phyloP scores from a whole-genome alignment of 2,888 invertebrate genomes.

The Hybos culiciformis region DNA sequence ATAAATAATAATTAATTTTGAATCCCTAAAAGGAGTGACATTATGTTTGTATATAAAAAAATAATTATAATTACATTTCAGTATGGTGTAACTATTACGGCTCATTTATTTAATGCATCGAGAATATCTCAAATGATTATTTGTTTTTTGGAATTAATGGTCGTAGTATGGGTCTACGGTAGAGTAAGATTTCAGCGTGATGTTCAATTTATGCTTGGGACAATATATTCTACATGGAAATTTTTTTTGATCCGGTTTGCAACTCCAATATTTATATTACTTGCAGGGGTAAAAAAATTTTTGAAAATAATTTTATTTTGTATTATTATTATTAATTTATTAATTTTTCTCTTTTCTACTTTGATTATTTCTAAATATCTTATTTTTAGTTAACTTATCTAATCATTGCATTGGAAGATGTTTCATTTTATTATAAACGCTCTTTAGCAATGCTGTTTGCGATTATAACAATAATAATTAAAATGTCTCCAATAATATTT shows the following conservation, averaged over 20 bases:
- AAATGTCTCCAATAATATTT: constrained; percentile 21
- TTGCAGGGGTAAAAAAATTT: constrained; percentile 18
- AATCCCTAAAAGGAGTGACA: too few species aligned
- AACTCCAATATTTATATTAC: constrained; percentile 51
- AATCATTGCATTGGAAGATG: too few species aligned
- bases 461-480: constrained; percentile 15
- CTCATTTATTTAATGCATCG: neutral
- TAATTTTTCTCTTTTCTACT: too few species aligned
- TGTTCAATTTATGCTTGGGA: constrained; percentile 12
- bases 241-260: constrained; percentile 44
- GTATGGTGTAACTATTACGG: neutral
- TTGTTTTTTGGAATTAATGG: constrained; percentile 36
- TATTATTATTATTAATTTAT: neutral
- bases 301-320: neutral
- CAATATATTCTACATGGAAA: constrained; percentile 9
- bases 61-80: neutral
- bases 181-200: constrained; percentile 14
- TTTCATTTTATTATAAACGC: too few species aligned
- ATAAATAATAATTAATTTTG: too few species aligned
- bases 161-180: constrained; percentile 15
- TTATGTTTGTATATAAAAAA: neutral
- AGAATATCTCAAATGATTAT: constrained; percentile 53
- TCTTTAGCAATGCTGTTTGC: too few species aligned
- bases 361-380: too few species aligned
- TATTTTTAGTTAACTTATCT: too few species aligned